phyloP scores from a whole-genome alignment of 1,140 invertebrate genomes.

The Holcopasites calliopsidis region DNA sequence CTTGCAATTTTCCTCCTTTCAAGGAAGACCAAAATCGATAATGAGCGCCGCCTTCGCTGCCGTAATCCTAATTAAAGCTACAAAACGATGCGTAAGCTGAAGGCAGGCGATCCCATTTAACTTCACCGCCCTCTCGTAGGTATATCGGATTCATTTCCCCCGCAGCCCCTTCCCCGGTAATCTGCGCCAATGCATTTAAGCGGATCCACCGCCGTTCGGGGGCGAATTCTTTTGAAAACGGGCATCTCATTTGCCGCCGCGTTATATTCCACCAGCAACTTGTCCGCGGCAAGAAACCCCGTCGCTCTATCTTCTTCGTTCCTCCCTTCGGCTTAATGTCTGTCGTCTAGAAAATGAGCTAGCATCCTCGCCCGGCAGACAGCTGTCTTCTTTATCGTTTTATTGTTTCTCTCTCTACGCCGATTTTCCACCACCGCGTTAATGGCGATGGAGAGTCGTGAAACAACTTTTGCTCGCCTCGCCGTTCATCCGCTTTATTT shows the following conservation, averaged over 20 bases:
- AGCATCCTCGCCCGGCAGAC: background rate
- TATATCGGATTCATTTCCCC: background rate
- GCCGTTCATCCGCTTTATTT: background rate
- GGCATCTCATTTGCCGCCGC: background rate
- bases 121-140: too few species aligned
- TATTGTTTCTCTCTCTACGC: background rate
- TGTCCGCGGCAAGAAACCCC: background rate
- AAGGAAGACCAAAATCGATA: too few species aligned
- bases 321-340: constrained; percentile 10
- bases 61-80: background rate
- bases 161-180: background rate
- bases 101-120: too few species aligned
- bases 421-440: background rate
- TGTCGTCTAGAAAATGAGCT: constrained; percentile 15
- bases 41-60: too few species aligned
- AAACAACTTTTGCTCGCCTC: too few species aligned
- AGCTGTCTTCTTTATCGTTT: background rate
- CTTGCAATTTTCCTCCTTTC: too few species aligned
- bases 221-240: background rate
- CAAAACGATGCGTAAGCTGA: background rate
- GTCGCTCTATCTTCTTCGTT: background rate
- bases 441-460: too few species aligned
- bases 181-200: background rate
- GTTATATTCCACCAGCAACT: background rate
- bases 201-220: background rate